Conservation (phyloP, 1,140 invertebrate species). For the Atopsyche davidsoni region DNA sequence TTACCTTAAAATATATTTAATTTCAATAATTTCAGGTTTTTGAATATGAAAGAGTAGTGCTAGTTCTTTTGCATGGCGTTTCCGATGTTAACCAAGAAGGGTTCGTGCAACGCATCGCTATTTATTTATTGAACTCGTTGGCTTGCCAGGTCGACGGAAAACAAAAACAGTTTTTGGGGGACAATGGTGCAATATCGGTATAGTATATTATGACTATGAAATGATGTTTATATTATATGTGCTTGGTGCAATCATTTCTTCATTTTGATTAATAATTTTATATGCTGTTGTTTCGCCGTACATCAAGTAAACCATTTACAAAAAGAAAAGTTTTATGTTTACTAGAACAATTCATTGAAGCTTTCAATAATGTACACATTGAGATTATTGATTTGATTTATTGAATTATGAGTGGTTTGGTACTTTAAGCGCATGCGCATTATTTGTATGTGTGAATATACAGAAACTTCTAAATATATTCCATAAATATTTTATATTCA, state of each 20-base stretch:
- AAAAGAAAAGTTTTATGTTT: too few relatives aligned
- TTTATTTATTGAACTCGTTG: slow-evolving; percentile 90
- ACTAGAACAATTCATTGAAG: too few relatives aligned
- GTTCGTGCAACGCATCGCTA: slow-evolving; percentile 90
- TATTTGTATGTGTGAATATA: too few relatives aligned
- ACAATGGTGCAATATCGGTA: slow-evolving; percentile 81
- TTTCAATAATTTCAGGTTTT: slow-evolving; percentile 62
- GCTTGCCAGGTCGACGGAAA: slow-evolving; percentile 92
- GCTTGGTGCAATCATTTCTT: neutral
- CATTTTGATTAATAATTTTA: neutral
- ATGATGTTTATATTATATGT: neutral
- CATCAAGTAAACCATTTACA: too few relatives aligned
- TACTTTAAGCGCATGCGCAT: too few relatives aligned
- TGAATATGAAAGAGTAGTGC: slow-evolving; percentile 83
- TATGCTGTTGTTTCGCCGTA: neutral
- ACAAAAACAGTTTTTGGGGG: slow-evolving; percentile 86
- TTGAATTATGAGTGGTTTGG: too few relatives aligned
- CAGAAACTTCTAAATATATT: too few relatives aligned
- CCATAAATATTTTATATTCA: too few relatives aligned
- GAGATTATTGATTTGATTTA: too few relatives aligned
- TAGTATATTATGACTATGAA: slow-evolving; percentile 10
- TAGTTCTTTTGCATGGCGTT: slow-evolving; percentile 78
- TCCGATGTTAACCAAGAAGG: slow-evolving; percentile 75
- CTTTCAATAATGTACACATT: too few relatives aligned
- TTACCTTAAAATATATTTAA: slow-evolving; percentile 1